Base-by-base conservation (phyloP, 2,113 vertebrate genomes). In the Dipodomys merriami region DNA sequence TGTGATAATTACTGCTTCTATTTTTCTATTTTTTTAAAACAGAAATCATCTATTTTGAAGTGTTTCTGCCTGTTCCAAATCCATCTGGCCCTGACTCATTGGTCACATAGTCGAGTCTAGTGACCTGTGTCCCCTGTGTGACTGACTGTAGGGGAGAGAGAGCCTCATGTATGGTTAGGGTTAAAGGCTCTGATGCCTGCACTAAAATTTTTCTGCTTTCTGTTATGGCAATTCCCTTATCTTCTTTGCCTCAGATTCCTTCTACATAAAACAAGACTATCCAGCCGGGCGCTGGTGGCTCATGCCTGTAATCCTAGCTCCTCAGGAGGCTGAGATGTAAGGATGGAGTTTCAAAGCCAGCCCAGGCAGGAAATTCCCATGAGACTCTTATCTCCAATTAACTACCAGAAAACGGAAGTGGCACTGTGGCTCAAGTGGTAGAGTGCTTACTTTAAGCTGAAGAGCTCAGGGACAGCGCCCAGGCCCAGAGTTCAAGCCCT, bases 171-270 rank as follows among this genome's bases (percentile, higher is more conserved):
- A 13, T 35, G 35, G 29, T 35, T 35, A 10, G 39, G 71, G 25
- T 29, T 1, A 2, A 44, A 33, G 1, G 10, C 11, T 19, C 68
- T 53, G 46, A 5, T 64, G 4, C 83, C 18, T 85, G 46, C 22
- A 8, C 49, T 86, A 20, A 9, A 46, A 44, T 11, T 33, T 44
- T 27, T 0, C 65, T 18, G 4, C 30, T 9, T 27, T 83, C 79
- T 67, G 6, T 57, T n/a, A 65, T n/a, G 33, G 29, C 16, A 13
- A 16, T 35, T 18, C 68, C 46, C 73, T 87, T 85, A 29, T 76
- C 39, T 86, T 74, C 53, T 83, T 35, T 69, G 77, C 57, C 80
- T 92, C 29, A 33, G 86, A 33, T 49, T 86, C 29, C 29, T 91
- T 23, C 0, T 60, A 11, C 85, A 79, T 81, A 64, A 82, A 83